Percentiles rank a stretch among this genome's conserved stretches.
Conservation (phyloP, 2,797 vertebrate species). For the Telmatherina bonti region DNA sequence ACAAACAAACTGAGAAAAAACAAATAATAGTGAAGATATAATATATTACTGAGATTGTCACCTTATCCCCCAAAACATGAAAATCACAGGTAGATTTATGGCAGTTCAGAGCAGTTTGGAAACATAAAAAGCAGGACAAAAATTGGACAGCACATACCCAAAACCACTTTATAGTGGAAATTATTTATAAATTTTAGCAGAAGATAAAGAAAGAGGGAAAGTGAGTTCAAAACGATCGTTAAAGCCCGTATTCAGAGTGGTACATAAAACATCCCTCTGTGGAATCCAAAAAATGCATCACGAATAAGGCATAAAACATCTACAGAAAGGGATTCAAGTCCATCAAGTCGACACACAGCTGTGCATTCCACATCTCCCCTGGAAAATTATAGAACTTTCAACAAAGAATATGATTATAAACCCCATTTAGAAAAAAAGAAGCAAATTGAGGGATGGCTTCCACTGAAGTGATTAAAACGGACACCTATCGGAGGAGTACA, state of each 20-base stretch:
- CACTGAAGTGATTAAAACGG: conserved; percentile 1
- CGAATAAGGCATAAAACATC: conserved; percentile 34
- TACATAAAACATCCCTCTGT: conserved; percentile 11
- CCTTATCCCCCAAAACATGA: conserved; percentile 10
- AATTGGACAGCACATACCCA: conserved; percentile 9
- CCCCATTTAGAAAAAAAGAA: not conserved
- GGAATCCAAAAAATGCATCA: conserved; percentile 38
- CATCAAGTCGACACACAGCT: conserved; percentile 47
- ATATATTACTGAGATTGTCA: not conserved
- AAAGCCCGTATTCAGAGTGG: not conserved
- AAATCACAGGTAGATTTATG: conserved; percentile 20
- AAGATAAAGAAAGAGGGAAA: not conserved
- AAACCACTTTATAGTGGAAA: conserved; percentile 1
- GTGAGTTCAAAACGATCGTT: not conserved
- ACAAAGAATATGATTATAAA: conserved; percentile 6
- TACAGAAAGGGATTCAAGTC: conserved; percentile 19
- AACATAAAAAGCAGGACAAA: not conserved
- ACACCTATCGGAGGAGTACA: not conserved
- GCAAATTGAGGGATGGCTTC: not conserved
- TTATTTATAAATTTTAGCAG: not conserved
- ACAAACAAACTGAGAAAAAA: conserved; percentile 36
- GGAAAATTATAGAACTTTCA: conserved; percentile 31
- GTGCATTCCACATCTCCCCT: conserved; percentile 50
- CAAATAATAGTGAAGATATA: conserved; percentile 29
- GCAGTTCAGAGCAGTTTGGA: conserved; percentile 8